Evolutionary conservation across 2,888 invertebrate species (phyloP), one percentile per base, ranked within the genome.

Genomic region (Onthophagus sagittarius): DNA sequence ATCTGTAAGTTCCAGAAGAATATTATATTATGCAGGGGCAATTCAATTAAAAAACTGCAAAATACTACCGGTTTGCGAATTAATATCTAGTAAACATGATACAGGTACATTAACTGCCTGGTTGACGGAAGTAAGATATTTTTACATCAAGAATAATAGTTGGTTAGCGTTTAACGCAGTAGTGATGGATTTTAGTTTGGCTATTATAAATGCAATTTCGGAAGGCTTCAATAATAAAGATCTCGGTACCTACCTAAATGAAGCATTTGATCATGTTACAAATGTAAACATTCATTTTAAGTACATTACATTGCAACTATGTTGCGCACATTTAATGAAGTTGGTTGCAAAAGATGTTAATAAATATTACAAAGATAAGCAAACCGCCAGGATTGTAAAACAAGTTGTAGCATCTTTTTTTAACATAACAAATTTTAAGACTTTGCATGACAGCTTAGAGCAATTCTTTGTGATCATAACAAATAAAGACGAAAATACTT

Each of bases 191-290:
- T 72, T 72, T 15, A 65, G 67, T 23, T 64, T 72, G 5, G 64
- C 72, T 13, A 15, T 72, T n/a, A 72, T 72, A 65, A 72, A 72
- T 15, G 9, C 72, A 65, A 33, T 72, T 4, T 32, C 39, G 33
- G 70, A 53, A 70, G 23, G 39, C n/a, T 70, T 53, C 53, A 70
- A 70, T 32, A 13, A 5, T 9, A 11, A 53, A 11, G 14, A 53
- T 2, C 15, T 70, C 9, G 2, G 33, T 9, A 33, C 13, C 13
- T 70, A 70, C 15, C 23, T 70, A 31, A 14, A 70, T 32, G 9
- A 2, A 23, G 3, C 3, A 2, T 23, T 23, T 23, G 23, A 23
- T 23, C n/a, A n/a, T n/a, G n/a, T n/a, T n/a, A n/a, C n/a, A n/a
- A n/a, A n/a, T n/a, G n/a, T n/a, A n/a, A n/a, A n/a, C n/a, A n/a